phyloP scores from a whole-genome alignment of 2,797 vertebrate species.

The Galaxias olidus region DNA sequence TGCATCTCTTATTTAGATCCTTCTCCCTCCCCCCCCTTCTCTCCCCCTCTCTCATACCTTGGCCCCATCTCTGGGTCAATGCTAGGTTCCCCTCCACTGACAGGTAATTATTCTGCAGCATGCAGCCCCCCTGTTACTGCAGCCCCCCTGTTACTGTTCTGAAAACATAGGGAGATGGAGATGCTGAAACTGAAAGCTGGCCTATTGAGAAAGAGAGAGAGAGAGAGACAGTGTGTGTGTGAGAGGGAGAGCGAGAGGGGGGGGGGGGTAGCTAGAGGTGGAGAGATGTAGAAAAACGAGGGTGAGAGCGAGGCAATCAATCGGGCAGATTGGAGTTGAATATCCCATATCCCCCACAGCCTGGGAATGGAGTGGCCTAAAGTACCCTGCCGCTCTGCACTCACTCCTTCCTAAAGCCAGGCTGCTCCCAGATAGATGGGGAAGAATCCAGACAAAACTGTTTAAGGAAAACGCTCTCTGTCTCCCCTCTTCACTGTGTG shows the following conservation, averaged over 20 bases:
- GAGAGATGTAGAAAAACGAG: constrained; percentile 14
- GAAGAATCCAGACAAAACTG: constrained; percentile 21
- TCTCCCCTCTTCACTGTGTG: constrained; percentile 23
- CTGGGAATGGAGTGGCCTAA: constrained; percentile 58
- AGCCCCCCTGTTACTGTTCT: constrained; percentile 37
- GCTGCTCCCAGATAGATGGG: constrained; percentile 5
- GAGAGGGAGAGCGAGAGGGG: neutral
- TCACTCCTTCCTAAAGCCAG: constrained; percentile 52
- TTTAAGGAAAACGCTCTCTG: constrained; percentile 14
- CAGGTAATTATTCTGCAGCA: constrained; percentile 67
- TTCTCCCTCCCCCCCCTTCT: constrained; percentile 21
- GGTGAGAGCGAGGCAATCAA: constrained; percentile 65
- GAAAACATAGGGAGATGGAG: constrained; percentile 51
- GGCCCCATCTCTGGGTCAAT: constrained; percentile 50
- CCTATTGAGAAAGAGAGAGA: constrained; percentile 16
- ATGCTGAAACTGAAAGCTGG: constrained; percentile 63
- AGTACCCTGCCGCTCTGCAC: constrained; percentile 29
- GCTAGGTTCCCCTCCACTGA: constrained; percentile 62
- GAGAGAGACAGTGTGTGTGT: neutral
- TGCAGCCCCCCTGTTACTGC: no score
- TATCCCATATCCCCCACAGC: constrained; percentile 48
- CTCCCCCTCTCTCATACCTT: constrained; percentile 21
- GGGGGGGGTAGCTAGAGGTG: no score
- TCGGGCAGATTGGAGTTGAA: constrained; percentile 68
- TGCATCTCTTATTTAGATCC: constrained; percentile 15